Percentiles rank a stretch among this genome's conserved stretches.
phyloP scores from a whole-genome alignment of 2,888 invertebrate genomes.

The Noctua janthe region DNA sequence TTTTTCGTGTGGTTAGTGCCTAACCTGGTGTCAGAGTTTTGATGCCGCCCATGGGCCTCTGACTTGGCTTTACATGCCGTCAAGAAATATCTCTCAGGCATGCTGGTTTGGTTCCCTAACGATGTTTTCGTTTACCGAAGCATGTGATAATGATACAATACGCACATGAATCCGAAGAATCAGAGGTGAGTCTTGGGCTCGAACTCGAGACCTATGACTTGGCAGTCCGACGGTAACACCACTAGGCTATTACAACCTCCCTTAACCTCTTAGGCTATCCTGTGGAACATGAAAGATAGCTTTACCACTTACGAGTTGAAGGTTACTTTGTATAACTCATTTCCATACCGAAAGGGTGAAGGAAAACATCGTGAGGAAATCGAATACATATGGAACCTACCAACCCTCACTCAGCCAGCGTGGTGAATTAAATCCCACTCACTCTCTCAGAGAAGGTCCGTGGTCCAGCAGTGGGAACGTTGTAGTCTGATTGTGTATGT shows the following conservation, averaged over 20 bases:
- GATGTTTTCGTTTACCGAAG: neutral
- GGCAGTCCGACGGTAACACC: neutral
- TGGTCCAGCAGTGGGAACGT: neutral
- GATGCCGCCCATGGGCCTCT: too few species aligned
- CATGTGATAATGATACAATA: neutral
- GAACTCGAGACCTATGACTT: neutral
- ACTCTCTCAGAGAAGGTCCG: neutral
- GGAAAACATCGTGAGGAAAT: neutral
- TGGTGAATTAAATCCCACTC: neutral
- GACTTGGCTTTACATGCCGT: too few species aligned
- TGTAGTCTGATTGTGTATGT: neutral
- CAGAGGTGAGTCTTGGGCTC: neutral
- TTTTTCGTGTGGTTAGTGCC: too few species aligned
- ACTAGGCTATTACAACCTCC: neutral
- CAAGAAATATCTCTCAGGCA: neutral
- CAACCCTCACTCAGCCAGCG: neutral
- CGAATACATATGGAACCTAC: neutral
- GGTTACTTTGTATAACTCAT: neutral
- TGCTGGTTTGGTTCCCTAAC: neutral
- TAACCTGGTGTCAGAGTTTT: too few species aligned
- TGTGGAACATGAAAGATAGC: neutral
- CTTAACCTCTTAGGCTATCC: neutral
- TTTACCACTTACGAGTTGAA: neutral
- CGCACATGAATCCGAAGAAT: neutral
- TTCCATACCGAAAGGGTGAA: neutral